Evolutionary conservation across 2,888 invertebrate genomes (phyloP).

Genomic region (Plagodis pulveraria): DNA sequence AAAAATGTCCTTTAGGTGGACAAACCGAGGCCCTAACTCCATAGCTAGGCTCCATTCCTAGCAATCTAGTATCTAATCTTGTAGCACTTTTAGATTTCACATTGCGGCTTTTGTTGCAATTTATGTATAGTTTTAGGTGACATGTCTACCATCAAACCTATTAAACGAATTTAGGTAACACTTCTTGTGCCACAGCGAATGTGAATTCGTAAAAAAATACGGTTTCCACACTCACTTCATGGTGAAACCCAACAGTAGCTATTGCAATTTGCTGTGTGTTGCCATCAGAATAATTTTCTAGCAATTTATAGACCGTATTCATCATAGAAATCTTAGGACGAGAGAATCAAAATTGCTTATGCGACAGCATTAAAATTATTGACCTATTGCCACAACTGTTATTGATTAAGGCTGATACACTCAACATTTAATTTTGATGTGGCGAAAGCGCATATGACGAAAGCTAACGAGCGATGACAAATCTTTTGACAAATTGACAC

Average conservation of each 20-base stretch:
- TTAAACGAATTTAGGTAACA: too few relatives aligned
- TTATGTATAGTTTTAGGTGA: too few relatives aligned
- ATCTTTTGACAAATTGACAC: constrained; percentile 29
- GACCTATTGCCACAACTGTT: constrained; percentile 35
- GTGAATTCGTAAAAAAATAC: too few relatives aligned
- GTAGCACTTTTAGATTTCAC: too few relatives aligned
- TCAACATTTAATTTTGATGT: constrained; percentile 17
- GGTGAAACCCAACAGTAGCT: constrained; percentile 1
- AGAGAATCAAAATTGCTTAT: constrained; percentile 25
- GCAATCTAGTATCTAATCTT: too few relatives aligned
- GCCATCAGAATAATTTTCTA: constrained; percentile 23
- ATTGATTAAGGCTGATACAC: constrained; percentile 24
- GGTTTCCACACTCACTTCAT: not conserved
- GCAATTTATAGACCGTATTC: constrained; percentile 3
- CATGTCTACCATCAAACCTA: too few relatives aligned
- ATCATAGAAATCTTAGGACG: constrained; percentile 12
- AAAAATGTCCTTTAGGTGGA: too few relatives aligned
- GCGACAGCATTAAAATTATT: constrained; percentile 33
- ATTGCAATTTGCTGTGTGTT: constrained; percentile 15
- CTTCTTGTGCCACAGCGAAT: too few relatives aligned
- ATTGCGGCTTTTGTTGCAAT: too few relatives aligned
- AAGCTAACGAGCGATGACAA: constrained; percentile 29
- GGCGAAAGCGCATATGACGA: constrained; percentile 26
- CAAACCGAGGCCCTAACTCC: too few relatives aligned
- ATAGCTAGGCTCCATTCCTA: too few relatives aligned